Base-by-base conservation (phyloP, 1,140 invertebrate genomes). In the Cyclina sinensis region DNA sequence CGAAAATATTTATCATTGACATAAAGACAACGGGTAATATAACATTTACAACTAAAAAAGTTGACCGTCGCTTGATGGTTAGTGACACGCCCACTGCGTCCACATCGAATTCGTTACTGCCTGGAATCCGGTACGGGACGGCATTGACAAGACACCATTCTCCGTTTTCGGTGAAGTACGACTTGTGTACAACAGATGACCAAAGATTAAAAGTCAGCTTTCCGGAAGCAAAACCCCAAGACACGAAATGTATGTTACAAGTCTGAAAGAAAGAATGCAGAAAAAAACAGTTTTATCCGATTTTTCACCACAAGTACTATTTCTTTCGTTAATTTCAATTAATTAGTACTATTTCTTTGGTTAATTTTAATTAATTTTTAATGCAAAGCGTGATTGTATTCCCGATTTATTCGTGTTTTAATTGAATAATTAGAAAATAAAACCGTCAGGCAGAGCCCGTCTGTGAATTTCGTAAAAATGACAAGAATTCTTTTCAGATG, bases 21-120 rank as follows among this genome's bases (percentile, higher is more conserved):
- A 97, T 95, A 95, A 96, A 96, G 88, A 96, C 95, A 89, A 96
- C 96, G 0, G 96, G 96, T 59, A 96, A 92, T 37, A 97, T 95
- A 11, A 96, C 95, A 92, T 97, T 96, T 91, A 96, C 95, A 54
- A 96, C 95, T 92, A 96, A 96, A 91, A 94, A 95, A 18, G 86
- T 83, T 24, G 91, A 82, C 51, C 93, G 93, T 27, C 91, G 57
- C 24, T 84, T 74, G 16, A 74, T 39, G 7, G 18, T n/a, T 7
- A 46, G 9, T 76, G 27, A 5, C 11, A 35, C 24, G 16, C 11
- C 5, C 35, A 46, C 2, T 46, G 39, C 21, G 24, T 32, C n/a
- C 14, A 39, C n/a, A 21, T 82, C n/a, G 12, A 32, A 1, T 30
- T 30, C 11, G 9, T 32, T 14, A 30, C 32, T n/a, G 14, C 51